Evolutionary conservation across 2,113 vertebrate genomes (phyloP).

Genomic region (Xerus inauris): DNA sequence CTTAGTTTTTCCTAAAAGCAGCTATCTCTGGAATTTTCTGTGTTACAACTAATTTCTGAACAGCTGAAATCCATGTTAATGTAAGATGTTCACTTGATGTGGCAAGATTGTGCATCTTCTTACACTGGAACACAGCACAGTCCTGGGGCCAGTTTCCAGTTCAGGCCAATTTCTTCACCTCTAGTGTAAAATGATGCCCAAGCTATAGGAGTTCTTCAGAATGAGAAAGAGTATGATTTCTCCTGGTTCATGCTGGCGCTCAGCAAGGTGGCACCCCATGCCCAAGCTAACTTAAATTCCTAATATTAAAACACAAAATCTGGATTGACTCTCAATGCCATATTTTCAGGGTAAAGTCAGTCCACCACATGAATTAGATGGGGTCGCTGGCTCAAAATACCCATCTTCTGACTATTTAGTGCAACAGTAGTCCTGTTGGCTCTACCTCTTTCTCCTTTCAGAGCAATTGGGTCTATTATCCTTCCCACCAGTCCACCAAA

Average conservation of each 20-base stretch:
- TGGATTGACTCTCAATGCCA: neutral
- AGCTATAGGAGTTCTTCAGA: neutral
- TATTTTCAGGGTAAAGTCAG: neutral
- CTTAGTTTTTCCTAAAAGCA: neutral
- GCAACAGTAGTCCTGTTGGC: neutral
- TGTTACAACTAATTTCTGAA: neutral
- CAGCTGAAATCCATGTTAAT: neutral
- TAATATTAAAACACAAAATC: neutral
- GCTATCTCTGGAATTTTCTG: neutral
- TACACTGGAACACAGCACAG: neutral
- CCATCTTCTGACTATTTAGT: neutral
- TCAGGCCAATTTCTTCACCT: neutral
- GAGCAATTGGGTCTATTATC: neutral
- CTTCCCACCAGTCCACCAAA: neutral
- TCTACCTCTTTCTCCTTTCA: neutral
- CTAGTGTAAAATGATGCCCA: neutral
- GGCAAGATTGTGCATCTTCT: neutral
- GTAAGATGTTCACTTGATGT: neutral
- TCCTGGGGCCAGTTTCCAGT: neutral
- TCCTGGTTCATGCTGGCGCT: too few species aligned
- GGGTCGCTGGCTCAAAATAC: neutral
- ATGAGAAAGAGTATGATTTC: neutral
- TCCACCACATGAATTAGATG: neutral
- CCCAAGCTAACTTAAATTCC: neutral
- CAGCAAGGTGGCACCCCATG: neutral